Evolutionary conservation across 1,140 invertebrate species (phyloP), one percentile per base, ranked within the genome.

Genomic region (Sycophaga agraensis): DNA sequence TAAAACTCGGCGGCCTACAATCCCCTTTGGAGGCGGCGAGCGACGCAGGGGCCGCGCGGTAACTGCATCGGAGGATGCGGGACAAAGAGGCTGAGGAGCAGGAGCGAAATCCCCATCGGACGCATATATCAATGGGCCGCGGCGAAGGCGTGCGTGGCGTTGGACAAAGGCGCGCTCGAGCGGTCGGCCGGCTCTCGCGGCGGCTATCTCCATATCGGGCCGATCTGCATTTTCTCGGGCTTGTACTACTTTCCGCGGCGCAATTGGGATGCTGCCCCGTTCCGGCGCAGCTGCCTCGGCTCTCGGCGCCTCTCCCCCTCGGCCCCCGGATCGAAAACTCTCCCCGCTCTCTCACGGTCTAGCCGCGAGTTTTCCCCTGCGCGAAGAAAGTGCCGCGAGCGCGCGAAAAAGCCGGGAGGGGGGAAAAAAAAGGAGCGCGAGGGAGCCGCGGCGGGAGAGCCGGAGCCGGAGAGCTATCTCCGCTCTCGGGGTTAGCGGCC

Each of bases 401-500:
- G 35, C 22, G 19, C 45, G 34, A 21, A 58, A 48, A 45, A 56
- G 9, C 16, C 19, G 34, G 21, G 21, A 6, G 21, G 2, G 2
- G 37, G 37, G 17, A 50, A 19, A 37, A 39, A 53, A 53, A 39
- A 50, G 14, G 22, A 6, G 21, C 3, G 28, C 24, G 4, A 31
- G 11, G 28, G 28, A 11, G 28, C 28, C 28, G 28, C 28, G n/a
- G n/a, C n/a, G 11, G 28, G 28, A 31, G 28, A 31, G 11, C 4
- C 5, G 11, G 28, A 31, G 28, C 4, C 19, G 3, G 45, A 58
- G 57, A 59, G 57, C 57, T 60, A 60, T 55, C 40, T 60, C 49
- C 22, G 16, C n/a, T 19, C 39, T 56, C 46, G 61, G 50, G 62
- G 62, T 64, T 64, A 64, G 48, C 43, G 62, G 55, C 56, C 56